Conservation (phyloP, 2,888 invertebrate species). For the Troides helena region DNA sequence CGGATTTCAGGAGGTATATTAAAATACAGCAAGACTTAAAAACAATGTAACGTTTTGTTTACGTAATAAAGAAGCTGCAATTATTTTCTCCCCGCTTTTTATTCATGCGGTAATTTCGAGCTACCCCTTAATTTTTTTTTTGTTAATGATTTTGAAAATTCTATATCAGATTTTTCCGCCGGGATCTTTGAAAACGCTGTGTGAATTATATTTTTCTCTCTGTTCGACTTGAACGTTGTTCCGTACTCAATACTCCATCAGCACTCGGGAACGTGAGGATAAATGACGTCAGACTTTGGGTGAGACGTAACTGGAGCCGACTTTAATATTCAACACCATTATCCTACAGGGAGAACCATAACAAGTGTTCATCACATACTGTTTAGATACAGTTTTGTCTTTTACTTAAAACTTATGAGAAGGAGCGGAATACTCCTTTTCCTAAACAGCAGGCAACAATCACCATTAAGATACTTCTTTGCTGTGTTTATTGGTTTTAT, state of each 20-base stretch:
- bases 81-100: conserved; percentile 31
- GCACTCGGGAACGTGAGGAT: neutral
- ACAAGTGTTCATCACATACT: too few relatives aligned
- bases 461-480: too few relatives aligned
- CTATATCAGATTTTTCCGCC: neutral
- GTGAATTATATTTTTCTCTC: neutral
- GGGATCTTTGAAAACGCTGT: neutral
- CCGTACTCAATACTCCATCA: neutral
- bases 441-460: too few relatives aligned
- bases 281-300: conserved; percentile 1
- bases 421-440: too few relatives aligned
- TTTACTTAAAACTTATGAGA: too few relatives aligned
- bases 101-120: conserved; percentile 21
- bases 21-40: conserved; percentile 55
- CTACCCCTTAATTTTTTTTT: conserved; percentile 18
- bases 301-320: conserved; percentile 1
- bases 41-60: conserved; percentile 53
- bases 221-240: neutral
- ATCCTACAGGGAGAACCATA: conserved; percentile 8
- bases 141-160: conserved; percentile 3
- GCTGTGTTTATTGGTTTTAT: too few relatives aligned
- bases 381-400: too few relatives aligned
- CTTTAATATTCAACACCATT: conserved; percentile 22
- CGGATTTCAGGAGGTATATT: conserved; percentile 37
- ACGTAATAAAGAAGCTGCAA: conserved; percentile 36